These are phyloP conservation scores for Netelia inedita DNA, from an alignment of 2,888 invertebrate species.

Conservation along the genomic window DNA sequence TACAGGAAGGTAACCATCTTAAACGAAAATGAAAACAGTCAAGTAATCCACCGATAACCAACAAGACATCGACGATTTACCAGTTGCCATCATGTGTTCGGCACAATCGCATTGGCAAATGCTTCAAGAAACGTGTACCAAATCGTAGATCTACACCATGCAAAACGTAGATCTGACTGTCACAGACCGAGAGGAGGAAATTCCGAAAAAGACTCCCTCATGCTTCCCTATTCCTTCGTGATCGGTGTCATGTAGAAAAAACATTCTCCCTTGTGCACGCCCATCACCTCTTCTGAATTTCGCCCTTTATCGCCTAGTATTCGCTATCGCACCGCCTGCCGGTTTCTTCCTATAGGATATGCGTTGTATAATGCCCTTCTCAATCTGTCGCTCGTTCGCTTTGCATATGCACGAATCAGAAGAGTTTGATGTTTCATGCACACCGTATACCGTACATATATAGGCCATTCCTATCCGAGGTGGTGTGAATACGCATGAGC, in stretches of 20 bases:
- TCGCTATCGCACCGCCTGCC: slow-evolving; percentile 39
- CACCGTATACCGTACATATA: slow-evolving; percentile 20
- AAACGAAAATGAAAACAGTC: neutral
- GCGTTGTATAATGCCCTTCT: slow-evolving; percentile 27
- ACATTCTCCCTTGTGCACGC: slow-evolving; percentile 42
- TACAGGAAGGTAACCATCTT: neutral
- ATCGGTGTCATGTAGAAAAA: slow-evolving; percentile 41
- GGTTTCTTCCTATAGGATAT: slow-evolving; percentile 47
- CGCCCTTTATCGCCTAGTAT: slow-evolving; percentile 55
- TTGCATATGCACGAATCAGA: slow-evolving; percentile 32
- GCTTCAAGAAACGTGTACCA: neutral
- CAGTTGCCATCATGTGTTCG: neutral
- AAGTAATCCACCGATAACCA: too few relatives aligned
- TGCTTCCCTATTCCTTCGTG: neutral
- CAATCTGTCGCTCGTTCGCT: slow-evolving; percentile 28
- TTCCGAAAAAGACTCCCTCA: neutral
- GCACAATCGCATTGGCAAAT: neutral
- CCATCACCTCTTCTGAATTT: slow-evolving; percentile 7
- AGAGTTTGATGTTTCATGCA: slow-evolving; percentile 64
- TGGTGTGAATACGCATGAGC: neutral
- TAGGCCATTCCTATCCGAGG: slow-evolving; percentile 10
- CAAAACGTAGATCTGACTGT: neutral
- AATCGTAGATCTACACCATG: neutral
- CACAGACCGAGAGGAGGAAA: neutral
- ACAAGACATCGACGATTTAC: too few relatives aligned